Percentiles rank a stretch among this genome's conserved stretches.
Evolutionary conservation across 2,797 vertebrate genomes (phyloP).

Genomic region (Sebastes glaucus): DNA sequence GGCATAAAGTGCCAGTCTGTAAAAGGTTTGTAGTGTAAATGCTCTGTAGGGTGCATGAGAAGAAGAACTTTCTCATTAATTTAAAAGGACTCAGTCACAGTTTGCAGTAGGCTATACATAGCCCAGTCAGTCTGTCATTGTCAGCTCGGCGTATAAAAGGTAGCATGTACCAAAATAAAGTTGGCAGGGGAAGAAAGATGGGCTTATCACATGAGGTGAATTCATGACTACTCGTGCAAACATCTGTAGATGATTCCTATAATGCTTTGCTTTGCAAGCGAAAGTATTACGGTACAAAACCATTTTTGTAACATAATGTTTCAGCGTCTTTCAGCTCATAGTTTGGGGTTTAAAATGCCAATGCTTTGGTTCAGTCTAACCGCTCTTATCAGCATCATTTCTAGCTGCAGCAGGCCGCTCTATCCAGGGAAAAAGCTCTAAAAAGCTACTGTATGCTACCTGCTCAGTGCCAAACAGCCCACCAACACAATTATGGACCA

Average conservation of each 20-base stretch:
- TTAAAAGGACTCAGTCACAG: slow-evolving; percentile 5
- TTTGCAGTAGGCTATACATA: slow-evolving; percentile 42
- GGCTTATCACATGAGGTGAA: slow-evolving; percentile 8
- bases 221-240: neutral
- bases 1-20: neutral
- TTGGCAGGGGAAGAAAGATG: slow-evolving; percentile 26
- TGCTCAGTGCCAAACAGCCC: neutral
- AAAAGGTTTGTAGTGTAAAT: neutral
- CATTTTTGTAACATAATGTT: neutral
- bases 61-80: slow-evolving; percentile 11
- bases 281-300: no score
- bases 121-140: slow-evolving; percentile 54
- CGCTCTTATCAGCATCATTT: neutral
- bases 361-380: neutral
- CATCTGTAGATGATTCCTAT: slow-evolving; percentile 1
- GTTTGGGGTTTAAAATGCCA: neutral
- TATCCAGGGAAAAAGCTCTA: neutral
- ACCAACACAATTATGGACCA: neutral
- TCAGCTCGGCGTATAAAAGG: slow-evolving; percentile 45
- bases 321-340: neutral
- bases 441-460: neutral
- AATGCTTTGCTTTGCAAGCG: neutral
- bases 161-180: slow-evolving; percentile 44
- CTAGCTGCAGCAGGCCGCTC: neutral
- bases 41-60: neutral